Evolutionary conservation across 2,797 vertebrate species (phyloP).

Genomic region (Falco rusticolus): DNA sequence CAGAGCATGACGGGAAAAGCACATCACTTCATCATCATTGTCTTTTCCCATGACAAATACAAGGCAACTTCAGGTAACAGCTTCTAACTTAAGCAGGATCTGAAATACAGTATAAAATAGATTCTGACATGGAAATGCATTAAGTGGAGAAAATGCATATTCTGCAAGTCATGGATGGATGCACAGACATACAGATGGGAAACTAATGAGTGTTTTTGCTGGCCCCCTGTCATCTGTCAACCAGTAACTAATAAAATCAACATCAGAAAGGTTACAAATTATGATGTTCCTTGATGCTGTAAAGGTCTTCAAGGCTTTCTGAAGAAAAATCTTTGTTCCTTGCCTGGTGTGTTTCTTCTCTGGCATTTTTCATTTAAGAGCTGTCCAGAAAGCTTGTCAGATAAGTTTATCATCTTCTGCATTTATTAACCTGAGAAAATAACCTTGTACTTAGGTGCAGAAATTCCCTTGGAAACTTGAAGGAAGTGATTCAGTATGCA

Average conservation of each 20-base stretch:
- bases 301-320: background rate
- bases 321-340: background rate
- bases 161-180: background rate
- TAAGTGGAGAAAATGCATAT: slow-evolving; percentile 1
- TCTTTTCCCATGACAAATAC: background rate
- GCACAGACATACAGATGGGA: background rate
- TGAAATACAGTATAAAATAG: slow-evolving; percentile 1
- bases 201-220: slow-evolving; percentile 20
- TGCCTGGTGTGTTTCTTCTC: background rate
- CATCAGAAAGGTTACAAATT: background rate
- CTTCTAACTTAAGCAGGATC: background rate
- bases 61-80: background rate
- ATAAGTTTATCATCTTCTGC: background rate
- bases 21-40: background rate
- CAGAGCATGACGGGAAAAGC: background rate
- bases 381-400: background rate
- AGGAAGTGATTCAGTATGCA: background rate
- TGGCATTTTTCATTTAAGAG: background rate
- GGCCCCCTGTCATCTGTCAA: background rate
- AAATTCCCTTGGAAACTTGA: background rate
- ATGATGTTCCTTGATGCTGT: background rate
- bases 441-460: background rate
- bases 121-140: background rate
- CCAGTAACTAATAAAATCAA: background rate
- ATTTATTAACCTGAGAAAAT: background rate